These are phyloP conservation scores for Delphinapterus leucas DNA, from an alignment of 2,113 vertebrate species.

Conservation along the genomic window DNA sequence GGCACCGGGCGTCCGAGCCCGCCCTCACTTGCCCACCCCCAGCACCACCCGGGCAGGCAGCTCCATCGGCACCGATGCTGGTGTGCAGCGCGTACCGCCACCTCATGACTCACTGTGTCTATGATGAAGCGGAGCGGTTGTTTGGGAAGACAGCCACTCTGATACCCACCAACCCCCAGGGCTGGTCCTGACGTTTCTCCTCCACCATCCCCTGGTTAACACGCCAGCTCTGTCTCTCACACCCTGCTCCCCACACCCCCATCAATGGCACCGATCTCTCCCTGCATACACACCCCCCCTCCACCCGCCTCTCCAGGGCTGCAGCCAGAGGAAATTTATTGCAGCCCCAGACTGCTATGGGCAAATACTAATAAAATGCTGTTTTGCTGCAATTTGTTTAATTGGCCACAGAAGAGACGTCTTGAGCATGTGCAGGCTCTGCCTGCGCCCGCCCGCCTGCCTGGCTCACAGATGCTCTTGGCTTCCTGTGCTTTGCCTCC, in stretches of 20 bases:
- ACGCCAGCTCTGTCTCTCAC: constrained; percentile 85
- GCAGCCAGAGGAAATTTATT: constrained; percentile 92
- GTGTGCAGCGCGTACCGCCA: background rate
- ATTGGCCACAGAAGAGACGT: constrained; percentile 94
- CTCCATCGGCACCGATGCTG: constrained; percentile 50
- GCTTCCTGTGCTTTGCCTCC: background rate
- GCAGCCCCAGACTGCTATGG: constrained; percentile 85
- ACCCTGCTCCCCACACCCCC: constrained; percentile 11
- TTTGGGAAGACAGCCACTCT: constrained; percentile 89
- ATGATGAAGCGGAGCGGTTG: constrained; percentile 91
- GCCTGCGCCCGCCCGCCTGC: constrained; percentile 63
- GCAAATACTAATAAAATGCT: constrained; percentile 97
- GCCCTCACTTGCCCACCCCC: background rate
- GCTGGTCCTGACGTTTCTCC: constrained; percentile 82
- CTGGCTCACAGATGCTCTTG: constrained; percentile 84
- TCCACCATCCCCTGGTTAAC: constrained; percentile 88
- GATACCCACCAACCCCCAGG: constrained; percentile 85
- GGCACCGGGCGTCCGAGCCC: background rate
- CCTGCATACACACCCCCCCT: background rate
- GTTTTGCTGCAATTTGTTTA: constrained; percentile 95
- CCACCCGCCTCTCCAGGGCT: constrained; percentile 77
- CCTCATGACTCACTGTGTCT: constrained; percentile 79
- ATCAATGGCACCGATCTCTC: background rate
- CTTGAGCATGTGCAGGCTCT: constrained; percentile 70
- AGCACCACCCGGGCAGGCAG: constrained; percentile 24